These are phyloP conservation scores for Thaumetopoea pityocampa DNA, from an alignment of 1,140 invertebrate species.

Conservation along the genomic window DNA sequence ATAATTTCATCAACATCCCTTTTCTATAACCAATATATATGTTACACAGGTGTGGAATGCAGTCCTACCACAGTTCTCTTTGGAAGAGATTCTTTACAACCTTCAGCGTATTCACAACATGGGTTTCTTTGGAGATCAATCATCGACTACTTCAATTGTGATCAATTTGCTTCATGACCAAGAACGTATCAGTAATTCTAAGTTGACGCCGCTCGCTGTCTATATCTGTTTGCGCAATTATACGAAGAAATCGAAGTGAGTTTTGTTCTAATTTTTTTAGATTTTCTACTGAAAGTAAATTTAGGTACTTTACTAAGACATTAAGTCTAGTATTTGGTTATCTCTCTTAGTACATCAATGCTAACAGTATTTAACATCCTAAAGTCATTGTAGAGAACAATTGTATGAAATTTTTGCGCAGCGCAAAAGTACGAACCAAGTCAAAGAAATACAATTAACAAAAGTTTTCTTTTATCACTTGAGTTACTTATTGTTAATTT, in stretches of 20 bases:
- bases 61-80: slow-evolving; percentile 77
- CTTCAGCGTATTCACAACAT: slow-evolving; percentile 81
- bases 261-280: slow-evolving; percentile 6
- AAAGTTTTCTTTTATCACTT: too few species aligned
- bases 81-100: slow-evolving; percentile 77
- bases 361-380: too few species aligned
- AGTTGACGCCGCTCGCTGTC: slow-evolving; percentile 52
- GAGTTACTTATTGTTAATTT: too few species aligned
- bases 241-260: slow-evolving; percentile 50
- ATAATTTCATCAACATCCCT: too few species aligned
- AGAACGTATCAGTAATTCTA: slow-evolving; percentile 52
- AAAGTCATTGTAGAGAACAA: too few species aligned
- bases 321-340: slow-evolving; percentile 8
- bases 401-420: too few species aligned
- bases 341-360: too few species aligned
- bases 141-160: slow-evolving; percentile 49
- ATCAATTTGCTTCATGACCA: slow-evolving; percentile 46
- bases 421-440: too few species aligned
- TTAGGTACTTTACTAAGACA: too few species aligned
- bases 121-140: slow-evolving; percentile 73
- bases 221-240: slow-evolving; percentile 59
- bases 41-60: slow-evolving; percentile 78
- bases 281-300: too few species aligned
- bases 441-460: too few species aligned
- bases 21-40: slow-evolving; percentile 4